Base-by-base conservation (phyloP, 2,888 invertebrate species). In the Scaptomyza tumidula region DNA sequence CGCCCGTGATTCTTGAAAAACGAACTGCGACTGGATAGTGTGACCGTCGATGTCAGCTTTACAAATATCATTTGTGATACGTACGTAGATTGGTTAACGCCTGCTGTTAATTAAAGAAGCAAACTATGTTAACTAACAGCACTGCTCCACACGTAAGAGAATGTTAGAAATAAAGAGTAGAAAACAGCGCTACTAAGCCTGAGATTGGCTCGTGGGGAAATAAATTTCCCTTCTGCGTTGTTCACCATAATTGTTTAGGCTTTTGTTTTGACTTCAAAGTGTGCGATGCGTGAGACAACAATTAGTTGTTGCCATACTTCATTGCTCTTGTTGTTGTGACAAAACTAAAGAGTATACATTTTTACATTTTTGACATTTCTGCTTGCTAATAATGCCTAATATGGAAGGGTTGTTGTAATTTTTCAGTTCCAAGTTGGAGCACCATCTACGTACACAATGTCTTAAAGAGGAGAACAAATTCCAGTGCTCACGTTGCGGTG, bases 391-490 rank as follows among this genome's bases (percentile, higher is more conserved):
- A n/a, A n/a, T n/a, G 24, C 24, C 24, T 24, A 2, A 24, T 2
- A 24, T 24, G 24, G 24, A 3, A 24, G 24, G 24, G 24, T 24
- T n/a, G n/a, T n/a, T n/a, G 16, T 10, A 2, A 66, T 63, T 35
- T 67, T 59, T 27, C n/a, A 83, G 83, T 44, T n/a, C 27, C 13
- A 73, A 93, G 14, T 92, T 94, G 2, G 91, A 92, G 0, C 93
- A 93, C 10, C 94, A 94, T 92, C 45, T 93, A 91, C 85, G 92
- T 89, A 79, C 92, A 71, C 92, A 92, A 61, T 93, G 92, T 55
- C 77, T 80, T 9, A 91, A 91, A 63, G 27, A 45, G 3, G 80
- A 85, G 0, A 92, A 92, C 49, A 72, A 83, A 35, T 89, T 84
- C 39, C 75, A 71, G n/a, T 92, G 92, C 41, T 59, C 73, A 3